These are phyloP conservation scores for Synergus umbraculus DNA, from an alignment of 2,888 invertebrate species.

Conservation along the genomic window DNA sequence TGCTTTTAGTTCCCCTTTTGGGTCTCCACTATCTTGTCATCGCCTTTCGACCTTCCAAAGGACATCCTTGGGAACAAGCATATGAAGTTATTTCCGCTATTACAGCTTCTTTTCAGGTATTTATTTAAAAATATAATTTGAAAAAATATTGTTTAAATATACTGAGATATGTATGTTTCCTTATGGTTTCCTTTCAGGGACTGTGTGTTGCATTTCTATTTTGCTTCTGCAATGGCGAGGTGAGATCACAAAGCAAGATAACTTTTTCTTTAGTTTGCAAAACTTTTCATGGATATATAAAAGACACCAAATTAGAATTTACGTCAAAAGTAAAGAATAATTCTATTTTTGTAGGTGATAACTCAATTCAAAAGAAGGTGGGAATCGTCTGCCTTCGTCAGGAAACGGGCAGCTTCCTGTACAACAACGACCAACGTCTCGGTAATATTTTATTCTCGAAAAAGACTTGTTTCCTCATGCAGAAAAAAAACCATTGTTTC, in stretches of 20 bases:
- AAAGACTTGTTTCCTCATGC: neutral
- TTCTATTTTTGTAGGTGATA: conserved; percentile 79
- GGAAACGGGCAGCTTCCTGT: conserved; percentile 89
- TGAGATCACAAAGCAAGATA: conserved; percentile 75
- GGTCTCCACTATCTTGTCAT: conserved; percentile 94
- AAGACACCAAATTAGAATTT: neutral
- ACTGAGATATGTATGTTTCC: too few relatives aligned
- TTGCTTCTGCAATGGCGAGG: conserved; percentile 97
- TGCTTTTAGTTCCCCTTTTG: conserved; percentile 92
- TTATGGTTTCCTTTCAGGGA: conserved; percentile 82
- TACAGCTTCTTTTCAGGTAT: conserved; percentile 91
- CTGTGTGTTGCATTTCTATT: conserved; percentile 94
- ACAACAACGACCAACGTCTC: conserved; percentile 90
- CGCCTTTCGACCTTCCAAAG: conserved; percentile 87
- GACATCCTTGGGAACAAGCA: conserved; percentile 85
- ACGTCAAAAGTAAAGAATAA: neutral
- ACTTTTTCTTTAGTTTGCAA: neutral
- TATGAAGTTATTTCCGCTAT: conserved; percentile 93
- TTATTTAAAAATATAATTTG: neutral
- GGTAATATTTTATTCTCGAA: conserved; percentile 79
- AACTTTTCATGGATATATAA: neutral
- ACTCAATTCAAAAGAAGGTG: conserved; percentile 91
- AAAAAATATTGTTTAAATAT: conserved; percentile 3
- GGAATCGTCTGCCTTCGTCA: conserved; percentile 84
- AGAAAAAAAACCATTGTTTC: conserved; percentile 1